Conservation (phyloP, 2,888 invertebrate genomes). For the Apotomis betuletana region DNA sequence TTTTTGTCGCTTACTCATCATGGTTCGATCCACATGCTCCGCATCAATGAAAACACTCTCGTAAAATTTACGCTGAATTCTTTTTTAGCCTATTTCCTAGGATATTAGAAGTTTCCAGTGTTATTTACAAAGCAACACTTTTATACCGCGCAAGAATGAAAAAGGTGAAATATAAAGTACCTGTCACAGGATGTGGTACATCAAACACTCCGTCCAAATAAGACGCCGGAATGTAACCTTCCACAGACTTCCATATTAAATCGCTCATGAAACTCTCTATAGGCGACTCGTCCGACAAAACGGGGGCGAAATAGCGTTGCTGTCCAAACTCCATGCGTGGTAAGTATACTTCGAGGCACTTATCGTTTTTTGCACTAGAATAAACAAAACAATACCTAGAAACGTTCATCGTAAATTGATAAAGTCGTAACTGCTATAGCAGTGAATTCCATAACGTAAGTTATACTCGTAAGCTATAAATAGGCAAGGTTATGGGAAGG, state of each 20-base stretch:
- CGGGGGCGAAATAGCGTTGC: slow-evolving; percentile 66
- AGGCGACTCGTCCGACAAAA: slow-evolving; percentile 52
- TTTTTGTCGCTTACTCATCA: no score
- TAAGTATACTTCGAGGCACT: slow-evolving; percentile 58
- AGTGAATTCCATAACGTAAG: no score
- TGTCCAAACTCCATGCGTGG: slow-evolving; percentile 64
- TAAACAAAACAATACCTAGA: slow-evolving; percentile 9
- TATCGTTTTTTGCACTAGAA: slow-evolving; percentile 66
- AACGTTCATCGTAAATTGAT: no score
- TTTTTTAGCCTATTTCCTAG: background rate
- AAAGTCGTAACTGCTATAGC: no score
- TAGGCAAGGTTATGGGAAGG: no score
- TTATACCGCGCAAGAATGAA: background rate
- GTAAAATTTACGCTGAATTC: no score
- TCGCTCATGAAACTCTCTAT: slow-evolving; percentile 51
- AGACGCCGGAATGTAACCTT: slow-evolving; percentile 60
- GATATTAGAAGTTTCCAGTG: background rate
- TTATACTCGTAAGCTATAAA: no score
- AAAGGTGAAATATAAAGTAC: slow-evolving; percentile 48
- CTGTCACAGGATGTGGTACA: slow-evolving; percentile 61
- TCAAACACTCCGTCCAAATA: slow-evolving; percentile 65
- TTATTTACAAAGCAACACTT: background rate
- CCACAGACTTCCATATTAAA: slow-evolving; percentile 63
- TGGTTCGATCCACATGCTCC: no score
- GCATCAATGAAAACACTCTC: no score